Evolutionary conservation across 1,140 invertebrate genomes (phyloP).

Genomic region (Gonatopus flavifemur): DNA sequence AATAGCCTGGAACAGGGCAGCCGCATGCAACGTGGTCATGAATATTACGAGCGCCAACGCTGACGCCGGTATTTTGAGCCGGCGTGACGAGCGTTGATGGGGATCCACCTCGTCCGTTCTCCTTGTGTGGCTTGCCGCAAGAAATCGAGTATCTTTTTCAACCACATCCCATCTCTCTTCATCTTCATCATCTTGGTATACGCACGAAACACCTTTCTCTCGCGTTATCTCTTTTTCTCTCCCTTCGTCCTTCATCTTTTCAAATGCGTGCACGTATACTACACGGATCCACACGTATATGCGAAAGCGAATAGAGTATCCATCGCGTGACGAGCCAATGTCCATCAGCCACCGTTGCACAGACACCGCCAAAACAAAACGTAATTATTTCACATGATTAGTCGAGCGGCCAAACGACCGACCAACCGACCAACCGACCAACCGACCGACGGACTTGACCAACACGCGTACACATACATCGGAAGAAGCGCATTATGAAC

Average conservation of each 20-base stretch:
- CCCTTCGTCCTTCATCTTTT: background rate
- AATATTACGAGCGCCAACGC: slow-evolving; percentile 11
- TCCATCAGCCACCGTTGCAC: slow-evolving; percentile 36
- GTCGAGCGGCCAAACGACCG: slow-evolving; percentile 27
- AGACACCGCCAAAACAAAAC: slow-evolving; percentile 45
- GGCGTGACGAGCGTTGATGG: slow-evolving; percentile 53
- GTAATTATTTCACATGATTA: slow-evolving; percentile 57
- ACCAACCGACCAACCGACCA: too few species aligned
- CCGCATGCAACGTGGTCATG: too few species aligned
- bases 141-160: slow-evolving; percentile 41
- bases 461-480: too few species aligned
- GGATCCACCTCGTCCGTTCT: slow-evolving; percentile 36
- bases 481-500: background rate
- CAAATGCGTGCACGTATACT: background rate
- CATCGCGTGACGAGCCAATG: slow-evolving; percentile 49
- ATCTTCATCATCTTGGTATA: slow-evolving; percentile 4
- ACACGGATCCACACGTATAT: background rate
- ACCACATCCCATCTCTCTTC: slow-evolving; percentile 21
- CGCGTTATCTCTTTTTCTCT: background rate
- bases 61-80: slow-evolving; percentile 39
- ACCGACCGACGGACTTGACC: too few species aligned
- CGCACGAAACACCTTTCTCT: background rate
- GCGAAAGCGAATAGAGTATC: background rate
- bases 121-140: slow-evolving; percentile 50
- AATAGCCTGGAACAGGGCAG: too few species aligned